phyloP scores from a whole-genome alignment of 2,797 vertebrate genomes.

The Hypotaenidia philippensis region DNA sequence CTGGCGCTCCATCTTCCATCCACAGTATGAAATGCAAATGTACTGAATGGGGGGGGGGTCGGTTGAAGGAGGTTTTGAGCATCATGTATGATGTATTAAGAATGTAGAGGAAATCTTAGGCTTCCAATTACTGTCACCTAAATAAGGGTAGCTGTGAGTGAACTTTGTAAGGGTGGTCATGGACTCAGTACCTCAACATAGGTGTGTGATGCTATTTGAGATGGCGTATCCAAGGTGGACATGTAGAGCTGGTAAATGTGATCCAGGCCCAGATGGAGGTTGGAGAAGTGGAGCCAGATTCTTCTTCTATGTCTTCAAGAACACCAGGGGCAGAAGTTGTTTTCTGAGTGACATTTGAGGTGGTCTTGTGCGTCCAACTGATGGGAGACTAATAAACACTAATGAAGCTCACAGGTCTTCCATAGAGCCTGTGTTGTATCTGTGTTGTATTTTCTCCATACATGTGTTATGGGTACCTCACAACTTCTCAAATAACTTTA shows the following conservation, averaged over 20 bases:
- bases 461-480: not conserved
- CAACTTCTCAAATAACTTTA: not conserved
- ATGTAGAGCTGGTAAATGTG: not conserved
- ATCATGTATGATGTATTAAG: not conserved
- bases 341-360: not conserved
- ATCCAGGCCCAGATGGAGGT: not conserved
- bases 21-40: not conserved
- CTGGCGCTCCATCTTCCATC: not conserved
- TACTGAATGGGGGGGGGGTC: not conserved
- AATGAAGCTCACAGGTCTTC: not conserved
- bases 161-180: not conserved
- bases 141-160: not conserved
- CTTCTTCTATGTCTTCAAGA: not conserved
- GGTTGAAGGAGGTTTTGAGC: not conserved
- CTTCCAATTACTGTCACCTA: not conserved
- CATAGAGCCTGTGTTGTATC: not conserved
- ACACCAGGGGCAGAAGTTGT: not conserved
- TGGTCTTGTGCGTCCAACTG: not conserved
- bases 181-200: not conserved
- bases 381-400: not conserved
- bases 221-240: not conserved
- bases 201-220: not conserved
- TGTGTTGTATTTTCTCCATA: not conserved
- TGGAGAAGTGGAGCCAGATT: not conserved
- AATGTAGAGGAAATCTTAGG: not conserved